Evolutionary conservation across 1,140 invertebrate species (phyloP), one percentile per base, ranked within the genome.

Genomic region (Drosophila parabipectinata): DNA sequence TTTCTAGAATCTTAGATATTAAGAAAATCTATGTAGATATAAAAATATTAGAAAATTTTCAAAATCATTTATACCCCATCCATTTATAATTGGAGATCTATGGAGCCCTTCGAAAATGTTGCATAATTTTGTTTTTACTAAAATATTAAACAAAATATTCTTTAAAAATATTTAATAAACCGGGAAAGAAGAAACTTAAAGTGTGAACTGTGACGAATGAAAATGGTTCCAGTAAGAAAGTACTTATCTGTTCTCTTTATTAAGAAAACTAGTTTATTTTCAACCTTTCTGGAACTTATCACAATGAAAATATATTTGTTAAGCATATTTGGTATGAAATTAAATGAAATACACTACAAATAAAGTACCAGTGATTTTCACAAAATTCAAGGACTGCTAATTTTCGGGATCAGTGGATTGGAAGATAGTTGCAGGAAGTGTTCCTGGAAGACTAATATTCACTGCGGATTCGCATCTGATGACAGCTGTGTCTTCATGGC

Each of bases 381-480:
- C 4, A 1, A 10, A 9, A 14, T 24, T 12, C 1, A 18, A 60
- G 58, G 12, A 2, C 3, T n/a, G 0, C 3, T 26, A 15, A 39
- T 60, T 5, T 15, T 60, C 6, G n/a, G 1, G 7, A 39, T 37
- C 4, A 39, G 4, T 21, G 2, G n/a, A 2, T 18, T n/a, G 9
- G 26, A 47, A 37, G 21, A 18, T 8, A 26, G 28, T 7, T 52
- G 58, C 30, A 0, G 0, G 0, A 1, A 0, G 0, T 60, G 58
- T 7, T n/a, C 10, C 21, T 60, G 58, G 58, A 39, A 39, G 3
- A 32, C 6, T 7, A 7, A 52, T 4, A 1, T 60, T 28, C 47
- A 60, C 12, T 60, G 58, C 8, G 58, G 58, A n/a, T 28, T 37
- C 6, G 47, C n/a, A 2, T 0, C 9, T 5, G 32, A 28, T 52